Conservation (phyloP, 2,888 invertebrate species). For the Pollenia labialis region DNA sequence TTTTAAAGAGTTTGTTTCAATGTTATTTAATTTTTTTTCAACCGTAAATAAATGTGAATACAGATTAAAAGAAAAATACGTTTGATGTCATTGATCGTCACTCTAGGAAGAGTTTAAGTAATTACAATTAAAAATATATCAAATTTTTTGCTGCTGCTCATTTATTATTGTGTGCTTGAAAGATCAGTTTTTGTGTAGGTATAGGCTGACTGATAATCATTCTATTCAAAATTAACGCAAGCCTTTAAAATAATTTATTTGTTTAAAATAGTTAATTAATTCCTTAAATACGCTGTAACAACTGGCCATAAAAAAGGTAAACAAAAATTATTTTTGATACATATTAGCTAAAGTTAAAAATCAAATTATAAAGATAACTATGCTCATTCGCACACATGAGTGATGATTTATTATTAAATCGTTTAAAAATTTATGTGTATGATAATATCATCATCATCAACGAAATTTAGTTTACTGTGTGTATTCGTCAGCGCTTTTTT, state of each 20-base stretch:
- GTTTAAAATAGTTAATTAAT: conserved; percentile 11
- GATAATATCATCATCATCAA: background rate
- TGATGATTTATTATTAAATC: background rate
- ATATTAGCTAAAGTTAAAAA: background rate
- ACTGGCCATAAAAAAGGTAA: background rate
- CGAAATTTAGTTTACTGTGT: background rate
- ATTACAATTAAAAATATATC: background rate
- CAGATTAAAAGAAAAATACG: conserved; percentile 43
- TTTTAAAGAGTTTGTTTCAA: conserved; percentile 52
- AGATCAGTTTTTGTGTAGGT: background rate
- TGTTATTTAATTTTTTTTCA: conserved; percentile 35
- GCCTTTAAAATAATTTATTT: background rate
- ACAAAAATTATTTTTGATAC: background rate
- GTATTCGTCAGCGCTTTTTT: conserved; percentile 9
- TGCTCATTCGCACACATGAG: background rate
- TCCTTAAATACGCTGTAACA: conserved; percentile 17
- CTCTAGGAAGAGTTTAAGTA: conserved; percentile 18
- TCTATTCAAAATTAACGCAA: conserved; percentile 1
- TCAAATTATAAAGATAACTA: conserved; percentile 19
- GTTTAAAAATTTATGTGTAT: no score
- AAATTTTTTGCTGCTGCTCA: no score
- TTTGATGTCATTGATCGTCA: conserved; percentile 25
- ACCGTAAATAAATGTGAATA: conserved; percentile 70
- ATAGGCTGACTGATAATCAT: conserved; percentile 14
- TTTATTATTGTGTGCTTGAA: background rate